Evolutionary conservation across 1,140 invertebrate species (phyloP), one percentile per base, ranked within the genome.

Genomic region (Coptotermes formosanus): DNA sequence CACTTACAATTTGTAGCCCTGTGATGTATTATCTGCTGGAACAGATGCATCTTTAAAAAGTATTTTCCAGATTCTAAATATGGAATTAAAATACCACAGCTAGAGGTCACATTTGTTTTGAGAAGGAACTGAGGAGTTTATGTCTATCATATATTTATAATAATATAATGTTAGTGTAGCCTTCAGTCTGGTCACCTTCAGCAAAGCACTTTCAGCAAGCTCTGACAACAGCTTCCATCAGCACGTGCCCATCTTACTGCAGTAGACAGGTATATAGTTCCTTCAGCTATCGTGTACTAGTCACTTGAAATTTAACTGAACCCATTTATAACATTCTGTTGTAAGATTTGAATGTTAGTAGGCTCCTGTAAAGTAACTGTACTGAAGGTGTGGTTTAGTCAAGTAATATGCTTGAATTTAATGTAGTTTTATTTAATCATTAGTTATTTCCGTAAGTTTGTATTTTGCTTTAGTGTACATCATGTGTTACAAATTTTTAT

Each of bases 261-360:
- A 75, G 64, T 75, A 75, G 25, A 75, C n/a, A 75, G 64, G 64
- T 75, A 75, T n/a, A 30, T 75, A n/a, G 25, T 75, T 75, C 25
- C 64, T 75, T 75, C 64, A 75, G 14, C 64, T 75, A 30, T 75
- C 64, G 30, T 0, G 25, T n/a, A 75, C n/a, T 75, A 75, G n/a
- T 12, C 64, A 75, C 8, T n/a, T 21, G 19, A 30, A 75, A 75
- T 75, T n/a, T 25, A 11, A 25, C 2, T 30, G 6, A 75, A 75
- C 64, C 64, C 64, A 75, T 75, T 75, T 75, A 75, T 75, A 75
- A 75, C 64, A 75, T 75, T 75, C 52, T 75, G 8, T 75, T 75
- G 64, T 75, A 75, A 75, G 7, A 30, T 9, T n/a, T 75, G n/a
- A 9, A 75, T n/a, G 21, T 64, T 38, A 3, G 59, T 8, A n/a